These are phyloP conservation scores for Drosophila takahashii DNA, from an alignment of 1,140 invertebrate genomes.

Conservation along the genomic window DNA sequence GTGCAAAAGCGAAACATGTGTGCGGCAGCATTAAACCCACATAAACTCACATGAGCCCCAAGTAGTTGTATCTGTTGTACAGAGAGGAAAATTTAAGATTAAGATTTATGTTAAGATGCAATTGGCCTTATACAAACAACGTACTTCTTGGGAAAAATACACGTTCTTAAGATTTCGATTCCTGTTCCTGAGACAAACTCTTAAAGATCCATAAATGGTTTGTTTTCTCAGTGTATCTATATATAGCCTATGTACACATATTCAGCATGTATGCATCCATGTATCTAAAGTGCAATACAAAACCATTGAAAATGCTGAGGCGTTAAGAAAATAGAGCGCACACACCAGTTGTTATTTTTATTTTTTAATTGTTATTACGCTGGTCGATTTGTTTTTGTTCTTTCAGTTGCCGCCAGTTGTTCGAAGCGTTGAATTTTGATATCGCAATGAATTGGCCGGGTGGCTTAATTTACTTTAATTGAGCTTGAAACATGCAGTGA, in stretches of 20 bases:
- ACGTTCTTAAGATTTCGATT: background rate
- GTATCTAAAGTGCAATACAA: conserved; percentile 62
- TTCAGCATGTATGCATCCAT: conserved; percentile 25
- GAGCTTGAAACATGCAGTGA: conserved; percentile 66
- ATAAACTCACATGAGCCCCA: conserved; percentile 27
- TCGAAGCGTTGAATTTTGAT: conserved; percentile 59
- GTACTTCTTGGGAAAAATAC: background rate
- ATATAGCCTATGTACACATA: conserved; percentile 22
- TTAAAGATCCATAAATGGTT: background rate
- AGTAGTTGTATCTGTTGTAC: conserved; percentile 44
- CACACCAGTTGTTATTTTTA: conserved; percentile 78
- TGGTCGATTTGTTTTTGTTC: conserved; percentile 47
- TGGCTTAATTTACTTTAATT: conserved; percentile 79
- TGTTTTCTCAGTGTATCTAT: conserved; percentile 28
- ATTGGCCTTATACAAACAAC: too few species aligned
- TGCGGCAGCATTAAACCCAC: conserved; percentile 69
- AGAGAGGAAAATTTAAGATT: conserved; percentile 12
- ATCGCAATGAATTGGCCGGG: conserved; percentile 32
- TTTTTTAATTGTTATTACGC: conserved; percentile 79
- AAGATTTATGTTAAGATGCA: too few species aligned
- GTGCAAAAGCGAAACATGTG: conserved; percentile 71
- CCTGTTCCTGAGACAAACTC: background rate
- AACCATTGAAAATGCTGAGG: conserved; percentile 77
- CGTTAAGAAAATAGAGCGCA: conserved; percentile 80
- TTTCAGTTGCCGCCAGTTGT: conserved; percentile 31